These are phyloP conservation scores for Serinus canaria DNA, from an alignment of 2,113 vertebrate genomes.

Conservation along the genomic window DNA sequence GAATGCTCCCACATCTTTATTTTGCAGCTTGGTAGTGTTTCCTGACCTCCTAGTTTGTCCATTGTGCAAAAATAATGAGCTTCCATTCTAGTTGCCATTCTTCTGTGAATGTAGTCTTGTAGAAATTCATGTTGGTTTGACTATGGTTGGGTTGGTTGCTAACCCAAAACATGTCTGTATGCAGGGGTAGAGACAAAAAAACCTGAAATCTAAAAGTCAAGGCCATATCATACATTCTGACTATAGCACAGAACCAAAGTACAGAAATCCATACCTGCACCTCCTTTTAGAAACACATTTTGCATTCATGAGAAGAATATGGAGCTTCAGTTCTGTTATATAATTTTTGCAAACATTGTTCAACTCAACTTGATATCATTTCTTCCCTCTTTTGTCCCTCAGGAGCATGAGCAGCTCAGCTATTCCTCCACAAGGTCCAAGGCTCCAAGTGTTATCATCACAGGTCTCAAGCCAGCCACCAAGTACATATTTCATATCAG, in stretches of 20 bases:
- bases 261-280: conserved; percentile 19
- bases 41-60: conserved; percentile 29
- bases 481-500: conserved; percentile 92
- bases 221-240: conserved; percentile 39
- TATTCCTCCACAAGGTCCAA: conserved; percentile 95
- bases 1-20: conserved; percentile 60
- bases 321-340: conserved; percentile 35
- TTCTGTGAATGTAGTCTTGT: conserved; percentile 37
- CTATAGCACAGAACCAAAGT: background rate
- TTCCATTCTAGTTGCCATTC: conserved; percentile 57
- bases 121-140: conserved; percentile 40
- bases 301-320: conserved; percentile 30
- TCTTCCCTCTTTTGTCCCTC: conserved; percentile 70
- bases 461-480: conserved; percentile 90
- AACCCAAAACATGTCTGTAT: background rate
- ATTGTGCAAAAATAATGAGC: conserved; percentile 35
- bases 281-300: conserved; percentile 32
- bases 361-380: conserved; percentile 53
- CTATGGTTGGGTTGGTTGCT: background rate
- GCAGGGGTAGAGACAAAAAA: conserved; percentile 1
- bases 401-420: conserved; percentile 93
- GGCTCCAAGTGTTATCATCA: conserved; percentile 92
- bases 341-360: conserved; percentile 13
- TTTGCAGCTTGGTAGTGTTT: conserved; percentile 35
- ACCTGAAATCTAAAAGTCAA: background rate